Conservation (phyloP, 2,113 vertebrate genomes). For the Lasiurus cinereus region DNA sequence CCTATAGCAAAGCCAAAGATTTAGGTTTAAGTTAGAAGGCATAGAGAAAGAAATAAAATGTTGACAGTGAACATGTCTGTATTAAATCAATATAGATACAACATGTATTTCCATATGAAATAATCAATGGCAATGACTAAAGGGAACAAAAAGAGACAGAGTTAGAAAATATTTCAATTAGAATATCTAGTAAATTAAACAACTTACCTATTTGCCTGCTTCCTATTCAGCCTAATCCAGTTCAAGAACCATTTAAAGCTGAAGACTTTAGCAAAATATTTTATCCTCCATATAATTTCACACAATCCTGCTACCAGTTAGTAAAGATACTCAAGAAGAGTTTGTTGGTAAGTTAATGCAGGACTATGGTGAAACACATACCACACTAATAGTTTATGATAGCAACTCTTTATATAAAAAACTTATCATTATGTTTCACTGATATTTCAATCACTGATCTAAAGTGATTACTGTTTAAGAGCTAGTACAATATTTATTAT, state of each 20-base stretch:
- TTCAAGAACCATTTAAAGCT: not conserved
- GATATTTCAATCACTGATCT: not conserved
- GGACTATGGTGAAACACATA: not conserved
- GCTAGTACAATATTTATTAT: not conserved
- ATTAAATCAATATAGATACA: not conserved
- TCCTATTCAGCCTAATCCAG: not conserved
- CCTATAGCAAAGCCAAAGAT: not conserved
- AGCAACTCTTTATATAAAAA: conserved; percentile 5
- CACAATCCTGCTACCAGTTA: not conserved
- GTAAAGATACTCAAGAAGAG: not conserved
- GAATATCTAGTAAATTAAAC: conserved; percentile 1
- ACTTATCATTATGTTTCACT: not conserved
- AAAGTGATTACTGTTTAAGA: conserved; percentile 25
- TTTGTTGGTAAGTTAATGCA: not conserved
- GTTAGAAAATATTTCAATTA: not conserved
- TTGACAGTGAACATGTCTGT: not conserved
- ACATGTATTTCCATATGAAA: not conserved
- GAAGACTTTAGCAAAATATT: not conserved
- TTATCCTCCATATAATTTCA: not conserved
- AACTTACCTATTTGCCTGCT: not conserved
- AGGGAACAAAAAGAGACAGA: not conserved
- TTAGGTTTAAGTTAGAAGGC: not conserved
- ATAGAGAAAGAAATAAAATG: not conserved
- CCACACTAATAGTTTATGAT: not conserved
- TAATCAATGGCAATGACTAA: not conserved